phyloP scores from a whole-genome alignment of 1,140 invertebrate genomes.

The Drosophila elegans region DNA sequence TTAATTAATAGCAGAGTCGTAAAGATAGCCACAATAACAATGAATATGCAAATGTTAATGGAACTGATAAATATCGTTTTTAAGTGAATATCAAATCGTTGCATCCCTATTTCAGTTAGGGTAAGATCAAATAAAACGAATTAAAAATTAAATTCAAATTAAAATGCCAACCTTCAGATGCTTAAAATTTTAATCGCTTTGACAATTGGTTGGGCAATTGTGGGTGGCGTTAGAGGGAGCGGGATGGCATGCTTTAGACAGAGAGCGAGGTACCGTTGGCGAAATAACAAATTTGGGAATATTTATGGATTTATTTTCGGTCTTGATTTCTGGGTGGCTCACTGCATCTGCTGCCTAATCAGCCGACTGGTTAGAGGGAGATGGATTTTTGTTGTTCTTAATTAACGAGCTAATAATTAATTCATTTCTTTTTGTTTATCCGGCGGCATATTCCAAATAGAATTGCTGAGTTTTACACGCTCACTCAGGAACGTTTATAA shows the following conservation, averaged over 20 bases:
- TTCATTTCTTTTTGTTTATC: slow-evolving; percentile 54
- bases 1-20: slow-evolving; percentile 6
- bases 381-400: slow-evolving; percentile 20
- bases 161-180: slow-evolving; percentile 36
- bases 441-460: slow-evolving; percentile 54
- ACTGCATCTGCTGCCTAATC: slow-evolving; percentile 40
- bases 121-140: slow-evolving; percentile 28
- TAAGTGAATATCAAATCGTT: background rate
- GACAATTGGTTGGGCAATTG: slow-evolving; percentile 32
- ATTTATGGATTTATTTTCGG: slow-evolving; percentile 38
- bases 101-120: slow-evolving; percentile 6
- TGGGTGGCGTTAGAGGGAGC: background rate
- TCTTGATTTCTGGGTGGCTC: slow-evolving; percentile 27
- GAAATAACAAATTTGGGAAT: slow-evolving; percentile 20
- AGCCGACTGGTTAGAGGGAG: slow-evolving; percentile 17
- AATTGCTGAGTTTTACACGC: slow-evolving; percentile 53
- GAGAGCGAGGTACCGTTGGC: slow-evolving; percentile 23
- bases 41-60: slow-evolving; percentile 10
- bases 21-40: slow-evolving; percentile 14
- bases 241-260: background rate
- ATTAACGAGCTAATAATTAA: slow-evolving; percentile 67
- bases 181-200: slow-evolving; percentile 32
- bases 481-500: slow-evolving; percentile 34
- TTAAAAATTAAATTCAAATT: slow-evolving; percentile 53
- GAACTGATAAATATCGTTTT: background rate